Evolutionary conservation across 2,113 vertebrate genomes (phyloP), one percentile per base, ranked within the genome.

Genomic region (Antechinus stuartii): DNA sequence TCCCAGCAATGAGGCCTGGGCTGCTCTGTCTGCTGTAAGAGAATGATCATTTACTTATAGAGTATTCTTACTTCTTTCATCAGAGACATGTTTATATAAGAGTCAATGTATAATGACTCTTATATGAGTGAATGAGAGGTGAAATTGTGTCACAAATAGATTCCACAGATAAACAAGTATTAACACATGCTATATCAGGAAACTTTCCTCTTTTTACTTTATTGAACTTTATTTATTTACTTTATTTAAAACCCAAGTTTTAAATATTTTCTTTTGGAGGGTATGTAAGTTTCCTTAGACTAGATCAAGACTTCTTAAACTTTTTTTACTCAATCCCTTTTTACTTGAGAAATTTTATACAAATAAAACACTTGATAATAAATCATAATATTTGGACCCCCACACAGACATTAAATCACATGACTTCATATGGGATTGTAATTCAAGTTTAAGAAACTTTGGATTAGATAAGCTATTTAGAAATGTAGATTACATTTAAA

Each of bases 1-100:
- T 93, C 99, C 99, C 0, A 99, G 99, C 98, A 99, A 99, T 0
- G 98, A 99, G 94, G 99, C 99, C 96, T 99, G 99, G 99, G 98
- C 99, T 0, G 98, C 99, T 25, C 97, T 99, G 96, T 98, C 99
- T 54, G 98, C 98, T 27, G 99, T 99, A 98, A 99, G 99, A 98
- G 68, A 76, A 22, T 94, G 52, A 93, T 11, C 46, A 42, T 76
- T 76, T 89, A 54, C 49, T 68, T 91, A 50, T 93, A n/a, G n/a
- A 35, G 94, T 25, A 27, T 56, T 57, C 2, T 52, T 91, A 3
- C 8, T 4, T 42, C 68, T 42, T 42, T 68, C 5, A 12, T 76
- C n/a, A 35, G 97, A 35, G 97, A 42, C 27, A 54, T 55, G 22
- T 22, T 52, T 91, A 49, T 50, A 42, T 6, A 14, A 89, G 47